Conservation (phyloP, 2,888 invertebrate species). For the Petrolisthes manimaculis region DNA sequence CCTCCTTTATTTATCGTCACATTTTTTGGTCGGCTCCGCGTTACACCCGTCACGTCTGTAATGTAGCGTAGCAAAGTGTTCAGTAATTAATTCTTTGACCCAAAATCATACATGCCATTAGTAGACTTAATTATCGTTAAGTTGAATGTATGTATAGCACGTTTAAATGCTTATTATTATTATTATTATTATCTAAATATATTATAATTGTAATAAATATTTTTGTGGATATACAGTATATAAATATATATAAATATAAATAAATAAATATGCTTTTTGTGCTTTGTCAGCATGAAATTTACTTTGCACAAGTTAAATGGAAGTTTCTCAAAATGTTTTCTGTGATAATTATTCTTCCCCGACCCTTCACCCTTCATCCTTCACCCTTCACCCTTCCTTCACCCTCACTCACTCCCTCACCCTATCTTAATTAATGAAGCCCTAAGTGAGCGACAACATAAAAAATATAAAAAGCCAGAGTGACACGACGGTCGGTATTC, state of each 20-base stretch:
- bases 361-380: not conserved
- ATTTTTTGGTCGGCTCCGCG: not conserved
- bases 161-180: constrained; percentile 25
- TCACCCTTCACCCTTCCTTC: not conserved
- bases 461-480: too few relatives aligned
- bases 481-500: too few relatives aligned
- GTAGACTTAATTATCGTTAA: constrained; percentile 57
- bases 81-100: constrained; percentile 26
- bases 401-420: not conserved
- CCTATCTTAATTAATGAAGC: too few relatives aligned
- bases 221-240: constrained; percentile 30
- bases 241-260: not conserved
- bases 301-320: not conserved
- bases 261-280: constrained; percentile 19
- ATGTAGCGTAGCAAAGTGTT: constrained; percentile 29
- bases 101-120: constrained; percentile 21
- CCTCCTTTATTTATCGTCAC: not conserved
- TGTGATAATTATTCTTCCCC: constrained; percentile 35
- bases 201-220: constrained; percentile 35
- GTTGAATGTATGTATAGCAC: constrained; percentile 51
- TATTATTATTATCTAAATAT: constrained; percentile 18
- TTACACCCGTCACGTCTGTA: constrained; percentile 6
- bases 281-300: not conserved
- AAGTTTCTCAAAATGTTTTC: constrained; percentile 46
- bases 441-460: too few relatives aligned